Evolutionary conservation across 1,140 invertebrate species (phyloP).

Genomic region (Alviniconcha marisindica): DNA sequence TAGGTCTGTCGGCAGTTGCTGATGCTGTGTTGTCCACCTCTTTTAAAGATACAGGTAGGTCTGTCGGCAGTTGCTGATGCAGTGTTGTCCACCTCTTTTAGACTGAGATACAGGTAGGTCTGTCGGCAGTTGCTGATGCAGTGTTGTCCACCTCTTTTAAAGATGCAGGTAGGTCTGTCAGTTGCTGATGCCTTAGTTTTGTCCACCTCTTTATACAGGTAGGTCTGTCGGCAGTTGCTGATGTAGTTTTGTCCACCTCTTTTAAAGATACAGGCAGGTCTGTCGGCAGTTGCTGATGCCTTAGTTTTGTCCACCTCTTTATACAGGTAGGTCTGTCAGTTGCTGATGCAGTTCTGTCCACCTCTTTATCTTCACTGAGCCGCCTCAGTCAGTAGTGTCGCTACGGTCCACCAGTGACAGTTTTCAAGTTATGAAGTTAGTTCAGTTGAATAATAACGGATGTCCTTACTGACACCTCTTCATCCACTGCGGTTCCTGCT

Average conservation of each 20-base stretch:
- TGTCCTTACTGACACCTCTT: too few relatives aligned
- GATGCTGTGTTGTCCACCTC: too few relatives aligned
- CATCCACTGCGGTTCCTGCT: too few relatives aligned
- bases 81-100: constrained; percentile 39
- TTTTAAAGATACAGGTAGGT: constrained; percentile 40
- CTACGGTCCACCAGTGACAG: too few relatives aligned
- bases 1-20: not conserved
- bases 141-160: constrained; percentile 39
- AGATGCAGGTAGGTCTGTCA: constrained; percentile 29
- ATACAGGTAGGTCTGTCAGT: constrained; percentile 27
- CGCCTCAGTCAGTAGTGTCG: too few relatives aligned
- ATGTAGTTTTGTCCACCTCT: too few relatives aligned
- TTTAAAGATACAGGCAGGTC: constrained; percentile 37
- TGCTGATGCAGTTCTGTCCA: too few relatives aligned
- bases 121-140: not conserved
- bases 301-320: constrained; percentile 39
- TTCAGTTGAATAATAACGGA: too few relatives aligned
- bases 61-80: not conserved
- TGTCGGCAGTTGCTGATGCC: not conserved
- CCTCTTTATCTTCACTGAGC: too few relatives aligned
- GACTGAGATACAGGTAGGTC: constrained; percentile 38
- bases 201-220: constrained; percentile 42
- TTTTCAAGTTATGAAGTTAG: too few relatives aligned
- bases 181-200: not conserved
- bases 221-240: not conserved